Conservation (phyloP, 1,140 invertebrate genomes). For the Dreissena polymorpha region DNA sequence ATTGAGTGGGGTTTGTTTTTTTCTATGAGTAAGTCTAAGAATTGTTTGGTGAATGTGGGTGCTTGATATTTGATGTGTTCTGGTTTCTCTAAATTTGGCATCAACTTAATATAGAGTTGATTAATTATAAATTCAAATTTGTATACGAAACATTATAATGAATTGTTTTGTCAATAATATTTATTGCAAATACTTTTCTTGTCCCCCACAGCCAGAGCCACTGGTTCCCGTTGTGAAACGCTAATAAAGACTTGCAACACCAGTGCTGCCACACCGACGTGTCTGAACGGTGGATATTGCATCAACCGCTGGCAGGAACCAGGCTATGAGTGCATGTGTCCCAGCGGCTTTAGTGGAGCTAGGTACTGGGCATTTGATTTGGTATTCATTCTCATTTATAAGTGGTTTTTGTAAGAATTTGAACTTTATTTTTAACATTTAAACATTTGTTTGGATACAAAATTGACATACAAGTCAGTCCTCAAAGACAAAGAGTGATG, state of each 20-base stretch:
- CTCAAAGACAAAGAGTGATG: neutral
- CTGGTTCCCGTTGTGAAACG: constrained; percentile 32
- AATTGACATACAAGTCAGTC: neutral
- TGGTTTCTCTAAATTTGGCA: no score
- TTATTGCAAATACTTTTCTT: no score
- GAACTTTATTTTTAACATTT: neutral
- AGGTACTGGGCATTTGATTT: neutral
- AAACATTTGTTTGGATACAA: neutral
- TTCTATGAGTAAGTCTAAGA: no score
- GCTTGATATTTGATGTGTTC: no score
- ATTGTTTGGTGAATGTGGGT: no score
- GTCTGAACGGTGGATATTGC: constrained; percentile 38
- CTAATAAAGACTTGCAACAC: constrained; percentile 8
- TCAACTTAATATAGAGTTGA: no score
- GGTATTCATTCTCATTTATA: neutral
- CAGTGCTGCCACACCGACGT: neutral
- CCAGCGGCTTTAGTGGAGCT: constrained; percentile 1
- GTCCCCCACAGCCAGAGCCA: neutral
- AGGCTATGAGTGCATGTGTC: constrained; percentile 18
- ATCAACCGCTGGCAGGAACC: constrained; percentile 3
- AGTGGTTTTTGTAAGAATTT: neutral
- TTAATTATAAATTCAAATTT: no score
- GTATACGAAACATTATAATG: no score
- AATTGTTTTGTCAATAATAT: no score
- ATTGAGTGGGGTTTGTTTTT: no score